Evolutionary conservation across 2,888 invertebrate genomes (phyloP).

Genomic region (Sinotaia quadrata): DNA sequence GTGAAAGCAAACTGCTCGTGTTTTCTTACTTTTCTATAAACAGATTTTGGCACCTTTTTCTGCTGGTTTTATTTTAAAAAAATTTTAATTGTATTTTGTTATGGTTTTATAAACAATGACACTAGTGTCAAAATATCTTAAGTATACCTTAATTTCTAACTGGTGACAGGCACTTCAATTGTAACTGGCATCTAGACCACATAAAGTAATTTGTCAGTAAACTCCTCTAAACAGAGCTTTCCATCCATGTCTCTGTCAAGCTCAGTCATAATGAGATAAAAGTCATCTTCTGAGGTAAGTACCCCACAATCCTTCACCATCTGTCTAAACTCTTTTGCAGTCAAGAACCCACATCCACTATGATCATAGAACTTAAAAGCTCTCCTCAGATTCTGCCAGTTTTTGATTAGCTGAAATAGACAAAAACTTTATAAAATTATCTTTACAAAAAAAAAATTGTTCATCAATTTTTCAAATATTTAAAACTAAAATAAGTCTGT

Average conservation of each 20-base stretch:
- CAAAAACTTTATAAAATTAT: no score
- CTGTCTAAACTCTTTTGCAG: conserved; percentile 49
- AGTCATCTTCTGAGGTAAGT: conserved; percentile 54
- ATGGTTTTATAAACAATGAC: no score
- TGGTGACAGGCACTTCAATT: background rate
- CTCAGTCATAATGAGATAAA: conserved; percentile 60
- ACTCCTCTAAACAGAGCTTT: conserved; percentile 56
- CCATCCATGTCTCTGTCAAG: conserved; percentile 61
- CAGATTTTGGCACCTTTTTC: no score
- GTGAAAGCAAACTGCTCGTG: no score
- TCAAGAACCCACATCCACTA: conserved; percentile 45
- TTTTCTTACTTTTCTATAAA: no score
- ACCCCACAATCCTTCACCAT: conserved; percentile 49
- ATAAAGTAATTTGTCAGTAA: conserved; percentile 41
- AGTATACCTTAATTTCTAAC: background rate
- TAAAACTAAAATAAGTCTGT: no score
- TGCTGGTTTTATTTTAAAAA: no score
- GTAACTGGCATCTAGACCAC: no score
- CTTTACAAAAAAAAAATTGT: no score
- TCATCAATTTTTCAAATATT: no score
- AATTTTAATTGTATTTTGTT: no score
- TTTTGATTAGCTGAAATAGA: conserved; percentile 55
- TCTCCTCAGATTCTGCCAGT: conserved; percentile 54
- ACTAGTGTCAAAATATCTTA: background rate
- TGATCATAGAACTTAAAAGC: conserved; percentile 53